Base-by-base conservation (phyloP, 2,113 vertebrate species). In the Myotis yumanensis region DNA sequence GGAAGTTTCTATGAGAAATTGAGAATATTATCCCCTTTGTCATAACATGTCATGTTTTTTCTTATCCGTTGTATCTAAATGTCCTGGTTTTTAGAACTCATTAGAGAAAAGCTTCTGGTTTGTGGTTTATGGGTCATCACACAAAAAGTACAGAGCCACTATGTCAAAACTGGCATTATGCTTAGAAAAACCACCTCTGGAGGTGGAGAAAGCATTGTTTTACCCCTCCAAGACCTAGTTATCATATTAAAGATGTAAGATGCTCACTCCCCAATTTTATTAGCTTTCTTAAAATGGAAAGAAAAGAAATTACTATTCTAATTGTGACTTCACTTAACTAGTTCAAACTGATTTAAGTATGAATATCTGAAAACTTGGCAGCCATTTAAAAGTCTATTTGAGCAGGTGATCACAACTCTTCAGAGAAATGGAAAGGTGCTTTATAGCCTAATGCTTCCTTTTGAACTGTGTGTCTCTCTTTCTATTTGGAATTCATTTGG, bases 381-480 rank as follows among this genome's bases (percentile, higher is more conserved):
- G 97, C 96, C 94, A 97, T 97, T 98, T 98, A 98, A 97, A 98
- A 97, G 97, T 98, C 96, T 97, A 97, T 97, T 97, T 98, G 98
- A 98, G 97, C 96, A 97, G 83, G 97, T 97, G 98, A 98, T 97
- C 96, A 96, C n/a, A 6, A 97, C 98, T 98, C 97, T 95, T 96
- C 86, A 85, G 97, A 97, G 97, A 98, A 98, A 98, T 72, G 97
- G 97, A 97, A 97, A 96, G 95, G 96, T 96, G 96, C 94, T 98
- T 98, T 97, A 96, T 96, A 97, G 97, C 98, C 98, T 98, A 98
- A 98, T 96, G 84, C 94, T 82, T 97, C 97, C 95, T 97, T 98
- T 98, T 98, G 98, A 98, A 98, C 97, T 97, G 93, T 93, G 96
- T 97, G 97, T 97, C 97, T 98, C 97, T 98, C 98, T 96, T 98